Base-by-base conservation (phyloP, 2,113 vertebrate genomes). In the Otolemur garnettii region DNA sequence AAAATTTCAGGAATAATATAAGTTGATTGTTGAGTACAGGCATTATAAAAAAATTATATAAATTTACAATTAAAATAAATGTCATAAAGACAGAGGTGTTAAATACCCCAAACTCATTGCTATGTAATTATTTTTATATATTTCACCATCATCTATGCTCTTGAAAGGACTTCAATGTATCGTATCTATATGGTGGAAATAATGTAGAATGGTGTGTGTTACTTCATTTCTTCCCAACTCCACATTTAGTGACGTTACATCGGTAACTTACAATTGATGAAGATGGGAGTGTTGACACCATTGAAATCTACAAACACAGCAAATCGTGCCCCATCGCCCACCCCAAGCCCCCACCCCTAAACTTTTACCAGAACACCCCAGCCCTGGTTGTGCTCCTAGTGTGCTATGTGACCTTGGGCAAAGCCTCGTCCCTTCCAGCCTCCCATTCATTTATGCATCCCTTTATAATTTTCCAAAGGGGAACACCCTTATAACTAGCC, bases 1-100 rank as follows among this genome's bases (percentile, higher is more conserved):
- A 78, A 87, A 30, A 57, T 57, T 71, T 83, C 26, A 78, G 53
- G 50, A 90, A 90, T 93, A 86, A 88, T 91, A 80, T 59, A 33
- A 69, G 22, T 42, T 88, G 19, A 13, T 33, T 95, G 35, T 90
- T 94, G 42, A 92, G 38, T 0, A 62, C 22, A 86, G 35, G 19
- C 66, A 60, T 86, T 69, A 80, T 83, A 68, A 85, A 92, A 53
- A 84, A 80, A 75, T 69, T 19, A 72, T 53, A 81, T 64, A 83
- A 91, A 90, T 3, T 79, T 79, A 77, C 7, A 42, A 81, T 62
- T 79, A 88, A 75, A 75, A 69, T 80, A 88, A 59, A 71, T 91
- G n/a, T 26, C 45, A 86, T 55, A 81, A 62, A 81, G 91, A 35
- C 18, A 75, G 87, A 90, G 9, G 19, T 72, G 33, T 89, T 60